A percentile compares a stretch with the other conserved stretches of the same genome.
Evolutionary conservation across 2,113 vertebrate genomes (phyloP).

Genomic region (Petrocephalus microphthalmus): DNA sequence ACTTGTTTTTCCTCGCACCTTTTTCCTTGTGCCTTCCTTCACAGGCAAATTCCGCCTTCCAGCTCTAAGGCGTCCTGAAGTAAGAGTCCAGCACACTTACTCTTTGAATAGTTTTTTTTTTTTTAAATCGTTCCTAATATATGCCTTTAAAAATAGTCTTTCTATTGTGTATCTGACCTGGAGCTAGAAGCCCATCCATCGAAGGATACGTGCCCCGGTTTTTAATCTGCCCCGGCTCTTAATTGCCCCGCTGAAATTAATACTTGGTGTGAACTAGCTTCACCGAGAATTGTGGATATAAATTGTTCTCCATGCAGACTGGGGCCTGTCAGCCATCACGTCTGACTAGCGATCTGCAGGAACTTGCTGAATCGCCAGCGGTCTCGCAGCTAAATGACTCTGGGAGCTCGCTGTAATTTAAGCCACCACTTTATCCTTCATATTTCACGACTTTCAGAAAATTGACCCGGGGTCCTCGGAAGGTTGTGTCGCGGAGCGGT

Average conservation of each 20-base stretch:
- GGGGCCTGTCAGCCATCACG: neutral
- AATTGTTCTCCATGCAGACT: neutral
- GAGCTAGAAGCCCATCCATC: neutral
- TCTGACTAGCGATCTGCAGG: neutral
- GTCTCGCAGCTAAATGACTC: neutral
- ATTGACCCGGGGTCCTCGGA: neutral
- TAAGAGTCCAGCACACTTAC: slow-evolving; percentile 37
- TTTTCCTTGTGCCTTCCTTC: slow-evolving; percentile 49
- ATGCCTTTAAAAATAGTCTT: neutral
- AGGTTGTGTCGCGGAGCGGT: neutral
- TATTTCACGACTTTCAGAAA: neutral
- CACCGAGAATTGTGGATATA: neutral
- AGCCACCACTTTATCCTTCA: neutral
- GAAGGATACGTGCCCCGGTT: neutral
- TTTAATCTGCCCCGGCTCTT: neutral
- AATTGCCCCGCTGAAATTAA: neutral
- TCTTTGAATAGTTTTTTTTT: neutral
- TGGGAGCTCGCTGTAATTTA: neutral
- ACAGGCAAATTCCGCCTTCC: slow-evolving; percentile 29
- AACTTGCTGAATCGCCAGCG: neutral
- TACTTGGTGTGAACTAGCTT: neutral
- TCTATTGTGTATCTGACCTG: neutral
- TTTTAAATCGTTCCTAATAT: neutral
- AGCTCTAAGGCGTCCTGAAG: slow-evolving; percentile 46
- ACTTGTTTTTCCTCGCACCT: slow-evolving; percentile 34